Conservation (phyloP, 37 sponge, comb jelly and placozoan genomes). For the Crambe crambe region DNA sequence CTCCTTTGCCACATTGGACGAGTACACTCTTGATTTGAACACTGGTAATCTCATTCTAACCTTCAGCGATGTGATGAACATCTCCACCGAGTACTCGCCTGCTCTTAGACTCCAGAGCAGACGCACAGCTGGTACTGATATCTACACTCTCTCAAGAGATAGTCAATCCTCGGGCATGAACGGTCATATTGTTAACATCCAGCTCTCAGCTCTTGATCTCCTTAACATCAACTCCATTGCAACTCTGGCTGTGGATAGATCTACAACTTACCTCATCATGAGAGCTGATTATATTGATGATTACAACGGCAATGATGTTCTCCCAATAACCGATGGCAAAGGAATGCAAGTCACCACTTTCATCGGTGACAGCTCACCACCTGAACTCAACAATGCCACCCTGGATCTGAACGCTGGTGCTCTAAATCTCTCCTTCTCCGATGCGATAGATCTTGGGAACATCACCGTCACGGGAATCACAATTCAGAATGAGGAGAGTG, state of each 20-base stretch:
- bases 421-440: conserved; percentile 74
- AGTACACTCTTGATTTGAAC: conserved; percentile 76
- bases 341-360: conserved; percentile 59
- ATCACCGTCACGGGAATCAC: conserved; percentile 40
- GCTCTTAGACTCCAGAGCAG: conserved; percentile 83
- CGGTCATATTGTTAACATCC: conserved; percentile 69
- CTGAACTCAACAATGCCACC: conserved; percentile 45
- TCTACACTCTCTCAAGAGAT: conserved; percentile 50
- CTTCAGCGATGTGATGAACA: conserved; percentile 76
- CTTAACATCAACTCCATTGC: conserved; percentile 63
- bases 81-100: conserved; percentile 59
- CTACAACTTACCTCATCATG: conserved; percentile 78
- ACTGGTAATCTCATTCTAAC: conserved; percentile 70
- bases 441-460: conserved; percentile 45
- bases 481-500: conserved; percentile 55
- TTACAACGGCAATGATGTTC: conserved; percentile 72
- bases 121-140: conserved; percentile 36
- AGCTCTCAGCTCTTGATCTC: conserved; percentile 68
- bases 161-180: conserved; percentile 47
- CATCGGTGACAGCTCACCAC: conserved; percentile 58
- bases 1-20: conserved; percentile 36
- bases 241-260: conserved; percentile 37
- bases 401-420: conserved; percentile 67
- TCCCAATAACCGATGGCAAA: conserved; percentile 85
- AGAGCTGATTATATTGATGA: conserved; percentile 86